Conservation (phyloP, 2,113 vertebrate genomes). For the Poeciliopsis retropinna region DNA sequence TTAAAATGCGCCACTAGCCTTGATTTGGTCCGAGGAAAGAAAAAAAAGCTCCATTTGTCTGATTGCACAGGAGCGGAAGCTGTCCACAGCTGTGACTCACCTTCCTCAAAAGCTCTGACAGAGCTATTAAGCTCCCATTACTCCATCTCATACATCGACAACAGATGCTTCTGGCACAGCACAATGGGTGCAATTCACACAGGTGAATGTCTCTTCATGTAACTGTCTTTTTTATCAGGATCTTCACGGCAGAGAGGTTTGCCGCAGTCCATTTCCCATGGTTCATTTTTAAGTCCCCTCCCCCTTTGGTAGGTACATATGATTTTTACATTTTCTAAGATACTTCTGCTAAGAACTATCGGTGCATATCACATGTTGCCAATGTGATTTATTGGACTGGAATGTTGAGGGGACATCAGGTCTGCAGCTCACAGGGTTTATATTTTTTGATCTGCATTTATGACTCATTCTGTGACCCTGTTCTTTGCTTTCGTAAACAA, state of each 20-base stretch:
- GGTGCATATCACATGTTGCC: slow-evolving; percentile 1
- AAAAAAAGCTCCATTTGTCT: slow-evolving; percentile 21
- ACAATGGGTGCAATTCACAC: slow-evolving; percentile 33
- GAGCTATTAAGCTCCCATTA: slow-evolving; percentile 61
- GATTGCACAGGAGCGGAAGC: slow-evolving; percentile 44
- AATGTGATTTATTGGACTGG: not conserved
- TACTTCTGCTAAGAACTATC: slow-evolving; percentile 1
- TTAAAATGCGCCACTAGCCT: slow-evolving; percentile 22
- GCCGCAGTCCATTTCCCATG: not conserved
- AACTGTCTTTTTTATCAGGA: slow-evolving; percentile 36
- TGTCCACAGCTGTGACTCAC: slow-evolving; percentile 56
- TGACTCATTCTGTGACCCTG: slow-evolving; percentile 5
- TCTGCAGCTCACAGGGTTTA: slow-evolving; percentile 13
- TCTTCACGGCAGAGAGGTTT: slow-evolving; percentile 10
- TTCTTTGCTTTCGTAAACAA: not conserved
- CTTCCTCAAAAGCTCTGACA: slow-evolving; percentile 38
- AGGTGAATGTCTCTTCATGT: slow-evolving; percentile 22
- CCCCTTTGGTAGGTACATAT: not conserved
- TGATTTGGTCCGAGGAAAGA: slow-evolving; percentile 1
- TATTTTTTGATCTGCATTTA: slow-evolving; percentile 1
- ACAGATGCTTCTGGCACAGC: slow-evolving; percentile 53
- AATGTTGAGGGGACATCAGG: not conserved
- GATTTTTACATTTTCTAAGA: slow-evolving; percentile 21
- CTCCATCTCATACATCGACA: slow-evolving; percentile 35
- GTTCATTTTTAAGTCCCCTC: slow-evolving; percentile 1